Evolutionary conservation across 2,888 invertebrate genomes (phyloP).

Genomic region (Trichacis sp.): DNA sequence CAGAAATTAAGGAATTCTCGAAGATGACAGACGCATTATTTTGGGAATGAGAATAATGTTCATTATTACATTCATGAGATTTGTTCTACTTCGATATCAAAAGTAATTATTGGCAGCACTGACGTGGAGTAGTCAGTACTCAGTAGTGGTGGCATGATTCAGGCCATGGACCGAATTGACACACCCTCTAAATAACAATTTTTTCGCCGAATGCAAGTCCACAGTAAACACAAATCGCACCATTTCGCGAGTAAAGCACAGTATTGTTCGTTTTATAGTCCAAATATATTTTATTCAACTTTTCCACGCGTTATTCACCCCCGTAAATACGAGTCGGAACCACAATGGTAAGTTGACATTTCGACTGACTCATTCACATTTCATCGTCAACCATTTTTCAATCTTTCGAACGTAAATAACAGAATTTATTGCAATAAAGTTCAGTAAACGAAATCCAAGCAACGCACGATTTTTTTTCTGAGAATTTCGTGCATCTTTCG

Average conservation of each 20-base stretch:
- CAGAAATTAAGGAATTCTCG: too few species aligned
- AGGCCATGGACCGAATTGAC: too few species aligned
- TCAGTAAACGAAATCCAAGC: constrained; percentile 7
- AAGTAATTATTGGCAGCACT: too few species aligned
- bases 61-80: too few species aligned
- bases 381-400: too few species aligned
- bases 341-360: constrained; percentile 52
- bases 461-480: constrained; percentile 14
- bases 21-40: too few species aligned
- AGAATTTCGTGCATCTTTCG: constrained; percentile 5
- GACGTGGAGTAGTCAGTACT: too few species aligned
- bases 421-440: too few species aligned
- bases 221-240: constrained; percentile 40
- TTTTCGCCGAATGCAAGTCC: constrained; percentile 56
- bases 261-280: constrained; percentile 13
- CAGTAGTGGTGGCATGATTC: too few species aligned
- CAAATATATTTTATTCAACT: constrained; percentile 15
- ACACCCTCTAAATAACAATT: constrained; percentile 67
- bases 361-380: neutral
- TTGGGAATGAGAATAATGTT: too few species aligned
- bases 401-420: too few species aligned
- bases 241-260: constrained; percentile 12
- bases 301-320: neutral
- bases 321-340: constrained; percentile 8
- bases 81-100: too few species aligned